Base-by-base conservation (phyloP, 2,113 vertebrate species). In the Chunga burmeisteri region DNA sequence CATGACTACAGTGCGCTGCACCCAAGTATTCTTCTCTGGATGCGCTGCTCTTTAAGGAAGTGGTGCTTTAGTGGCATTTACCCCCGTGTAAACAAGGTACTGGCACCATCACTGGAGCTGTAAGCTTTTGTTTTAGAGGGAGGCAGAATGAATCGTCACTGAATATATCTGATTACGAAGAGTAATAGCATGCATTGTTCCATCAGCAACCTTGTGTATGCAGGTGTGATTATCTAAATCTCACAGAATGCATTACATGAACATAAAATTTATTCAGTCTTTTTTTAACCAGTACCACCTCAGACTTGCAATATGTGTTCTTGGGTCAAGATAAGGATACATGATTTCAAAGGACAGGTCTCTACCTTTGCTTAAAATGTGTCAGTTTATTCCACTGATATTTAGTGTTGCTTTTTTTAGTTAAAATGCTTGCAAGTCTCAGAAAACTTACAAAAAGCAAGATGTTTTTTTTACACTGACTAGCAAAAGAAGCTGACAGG, bases 51-150 rank as follows among this genome's bases (percentile, higher is more conserved):
- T 73, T 52, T 19, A 27, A n/a, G 65, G 44, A 58, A 59, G 52
- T 0, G 0, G 25, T 3, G 10, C 18, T 67, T 68, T 11, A 38
- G 22, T 5, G 7, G 42, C 15, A 1, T 55, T 83, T 36, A 27
- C 8, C 55, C 10, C 58, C 8, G 1, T 15, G 46, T 61, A 66
- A 86, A 62, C 6, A 46, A 78, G n/a, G 55, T 38, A 9, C 25
- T 73, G 0, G 0, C 11, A 42, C 18, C 30, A 17, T 18, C 8
- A 12, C 21, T 55, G 67, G 52, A 62, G 62, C 71, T 34, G 20
- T 53, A 10, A 38, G 29, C 20, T 49, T 82, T 50, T 55, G 17
- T 25, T 71, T 59, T 22, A 46, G 46, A 42, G 40, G 18, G 47
- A 86, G 40, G 46, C 42, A 66, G 79, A 53, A 44, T 77, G 38